Evolutionary conservation across 2,888 invertebrate genomes (phyloP).

Genomic region (Ophion costatus): DNA sequence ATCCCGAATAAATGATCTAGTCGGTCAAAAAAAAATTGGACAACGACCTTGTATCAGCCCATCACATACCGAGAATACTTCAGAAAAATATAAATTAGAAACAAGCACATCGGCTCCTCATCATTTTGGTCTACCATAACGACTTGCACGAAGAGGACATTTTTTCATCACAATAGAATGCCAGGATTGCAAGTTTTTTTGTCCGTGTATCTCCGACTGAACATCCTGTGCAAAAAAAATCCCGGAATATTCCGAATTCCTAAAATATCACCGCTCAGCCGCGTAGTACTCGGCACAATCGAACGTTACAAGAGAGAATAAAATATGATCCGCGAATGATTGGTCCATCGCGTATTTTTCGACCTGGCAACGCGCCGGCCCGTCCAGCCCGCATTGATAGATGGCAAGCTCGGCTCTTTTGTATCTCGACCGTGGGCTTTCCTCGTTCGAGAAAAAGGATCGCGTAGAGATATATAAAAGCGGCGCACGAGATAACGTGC

Average conservation of each 20-base stretch:
- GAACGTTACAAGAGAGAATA: conserved; percentile 61
- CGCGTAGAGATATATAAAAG: conserved; percentile 36
- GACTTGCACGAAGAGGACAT: background rate
- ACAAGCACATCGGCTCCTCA: no score
- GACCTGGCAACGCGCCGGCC: conserved; percentile 50
- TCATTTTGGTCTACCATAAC: no score
- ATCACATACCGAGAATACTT: no score
- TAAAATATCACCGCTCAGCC: conserved; percentile 12
- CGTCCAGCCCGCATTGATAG: conserved; percentile 68
- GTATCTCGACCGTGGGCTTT: conserved; percentile 61
- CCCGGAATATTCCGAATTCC: background rate
- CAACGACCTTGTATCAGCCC: no score
- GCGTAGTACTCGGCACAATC: background rate
- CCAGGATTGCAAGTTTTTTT: background rate
- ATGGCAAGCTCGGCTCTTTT: conserved; percentile 66
- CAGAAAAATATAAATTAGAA: no score
- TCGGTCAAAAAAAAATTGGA: no score
- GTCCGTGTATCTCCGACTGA: background rate
- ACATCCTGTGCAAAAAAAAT: background rate
- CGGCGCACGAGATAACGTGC: conserved; percentile 25
- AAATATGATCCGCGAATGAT: conserved; percentile 72
- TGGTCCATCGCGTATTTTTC: conserved; percentile 69
- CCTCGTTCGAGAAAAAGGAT: conserved; percentile 26
- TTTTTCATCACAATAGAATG: background rate
- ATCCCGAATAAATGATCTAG: no score